Evolutionary conservation across 2,797 vertebrate genomes (phyloP).

Genomic region (Oreortyx pictus): DNA sequence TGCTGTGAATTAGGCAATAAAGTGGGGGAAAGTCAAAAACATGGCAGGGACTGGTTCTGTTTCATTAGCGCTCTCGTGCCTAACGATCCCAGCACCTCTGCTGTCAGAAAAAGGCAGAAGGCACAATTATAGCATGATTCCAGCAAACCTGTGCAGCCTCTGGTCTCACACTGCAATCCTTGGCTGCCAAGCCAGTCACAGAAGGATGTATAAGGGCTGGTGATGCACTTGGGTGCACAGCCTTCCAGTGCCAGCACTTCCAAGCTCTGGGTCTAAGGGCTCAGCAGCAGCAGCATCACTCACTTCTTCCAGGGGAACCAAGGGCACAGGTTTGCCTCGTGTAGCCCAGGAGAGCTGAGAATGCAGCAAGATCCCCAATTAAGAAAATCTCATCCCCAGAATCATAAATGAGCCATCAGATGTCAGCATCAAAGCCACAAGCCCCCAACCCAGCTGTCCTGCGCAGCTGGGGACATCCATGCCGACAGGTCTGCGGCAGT

Average conservation of each 20-base stretch:
- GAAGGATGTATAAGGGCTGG: rapidly evolving
- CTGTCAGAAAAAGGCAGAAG: neutral
- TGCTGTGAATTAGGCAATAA: conserved; percentile 20
- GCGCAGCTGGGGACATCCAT: neutral
- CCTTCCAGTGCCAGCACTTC: neutral
- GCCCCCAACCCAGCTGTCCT: neutral
- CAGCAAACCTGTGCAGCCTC: neutral
- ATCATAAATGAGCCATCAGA: neutral
- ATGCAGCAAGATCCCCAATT: neutral
- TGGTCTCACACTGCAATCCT: neutral
- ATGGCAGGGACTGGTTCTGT: neutral
- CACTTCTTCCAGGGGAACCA: neutral
- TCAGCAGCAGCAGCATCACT: neutral
- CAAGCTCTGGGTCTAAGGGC: neutral
- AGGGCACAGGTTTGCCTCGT: neutral
- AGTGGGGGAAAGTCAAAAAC: neutral
- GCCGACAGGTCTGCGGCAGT: neutral
- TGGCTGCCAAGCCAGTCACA: neutral
- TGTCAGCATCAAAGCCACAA: neutral
- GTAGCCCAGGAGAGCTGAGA: neutral
- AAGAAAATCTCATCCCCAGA: neutral
- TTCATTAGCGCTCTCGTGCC: neutral
- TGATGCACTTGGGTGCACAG: neutral
- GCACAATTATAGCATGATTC: rapidly evolving
- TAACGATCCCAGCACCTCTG: rapidly evolving